These are phyloP conservation scores for Catharus bicknelli DNA, from an alignment of 2,113 vertebrate genomes.

Conservation along the genomic window DNA sequence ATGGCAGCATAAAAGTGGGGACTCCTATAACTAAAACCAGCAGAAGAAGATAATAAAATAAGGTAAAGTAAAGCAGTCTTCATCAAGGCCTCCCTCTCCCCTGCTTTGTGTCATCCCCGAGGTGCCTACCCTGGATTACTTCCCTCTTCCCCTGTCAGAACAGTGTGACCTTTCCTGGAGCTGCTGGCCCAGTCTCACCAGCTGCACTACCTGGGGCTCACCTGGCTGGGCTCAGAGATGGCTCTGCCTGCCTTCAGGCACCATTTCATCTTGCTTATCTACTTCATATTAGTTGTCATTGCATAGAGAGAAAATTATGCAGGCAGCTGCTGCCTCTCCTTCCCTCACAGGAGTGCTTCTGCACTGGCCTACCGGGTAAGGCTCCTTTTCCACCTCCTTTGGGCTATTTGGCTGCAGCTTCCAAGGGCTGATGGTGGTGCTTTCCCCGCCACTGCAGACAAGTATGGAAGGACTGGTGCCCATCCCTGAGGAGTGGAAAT, in stretches of 20 bases:
- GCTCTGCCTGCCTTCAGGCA: not conserved
- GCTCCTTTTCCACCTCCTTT: not conserved
- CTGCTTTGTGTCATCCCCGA: rapidly evolving
- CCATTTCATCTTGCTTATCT: not conserved
- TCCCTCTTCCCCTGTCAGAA: not conserved
- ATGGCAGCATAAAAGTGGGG: not conserved
- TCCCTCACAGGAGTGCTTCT: not conserved
- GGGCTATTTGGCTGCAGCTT: not conserved
- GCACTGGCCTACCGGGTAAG: not conserved
- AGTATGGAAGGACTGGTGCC: not conserved
- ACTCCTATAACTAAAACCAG: not conserved
- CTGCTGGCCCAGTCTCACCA: rapidly evolving
- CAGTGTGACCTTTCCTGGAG: not conserved
- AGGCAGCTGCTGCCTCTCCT: not conserved
- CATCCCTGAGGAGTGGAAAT: not conserved
- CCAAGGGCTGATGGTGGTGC: not conserved
- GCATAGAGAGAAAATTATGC: not conserved
- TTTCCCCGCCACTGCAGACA: rapidly evolving
- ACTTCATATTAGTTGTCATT: not conserved
- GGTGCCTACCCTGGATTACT: not conserved
- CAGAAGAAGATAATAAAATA: not conserved
- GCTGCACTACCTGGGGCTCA: not conserved
- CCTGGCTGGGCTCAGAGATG: not conserved
- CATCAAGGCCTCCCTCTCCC: not conserved
- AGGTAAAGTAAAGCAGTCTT: not conserved